Evolutionary conservation across 2,113 vertebrate genomes (phyloP).

Genomic region (Platycercus adscitus): DNA sequence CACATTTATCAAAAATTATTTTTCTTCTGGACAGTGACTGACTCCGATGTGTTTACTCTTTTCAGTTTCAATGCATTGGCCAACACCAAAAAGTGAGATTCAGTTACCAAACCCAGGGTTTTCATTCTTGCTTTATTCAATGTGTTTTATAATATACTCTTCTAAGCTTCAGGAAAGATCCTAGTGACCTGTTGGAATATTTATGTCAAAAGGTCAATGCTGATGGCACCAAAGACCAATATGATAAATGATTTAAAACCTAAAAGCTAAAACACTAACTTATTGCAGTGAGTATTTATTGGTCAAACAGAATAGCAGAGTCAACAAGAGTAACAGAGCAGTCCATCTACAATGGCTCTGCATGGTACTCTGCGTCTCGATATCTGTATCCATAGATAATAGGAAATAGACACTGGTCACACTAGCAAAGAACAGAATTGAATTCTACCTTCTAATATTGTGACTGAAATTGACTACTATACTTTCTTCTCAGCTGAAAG

Average conservation of each 20-base stretch:
- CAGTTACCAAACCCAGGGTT: not conserved
- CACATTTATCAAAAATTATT: not conserved
- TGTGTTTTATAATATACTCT: not conserved
- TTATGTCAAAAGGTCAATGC: not conserved
- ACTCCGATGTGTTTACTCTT: not conserved
- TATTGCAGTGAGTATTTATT: not conserved
- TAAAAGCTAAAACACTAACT: not conserved
- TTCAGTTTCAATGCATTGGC: not conserved
- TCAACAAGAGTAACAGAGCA: not conserved
- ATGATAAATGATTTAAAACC: not conserved
- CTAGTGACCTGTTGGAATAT: not conserved
- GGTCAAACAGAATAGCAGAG: not conserved
- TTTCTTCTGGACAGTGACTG: not conserved
- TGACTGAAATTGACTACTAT: rapidly evolving
- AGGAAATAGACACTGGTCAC: not conserved
- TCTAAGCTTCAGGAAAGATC: not conserved
- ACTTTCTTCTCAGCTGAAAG: not conserved
- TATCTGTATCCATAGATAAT: not conserved
- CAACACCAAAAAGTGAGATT: not conserved
- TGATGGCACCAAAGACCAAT: not conserved
- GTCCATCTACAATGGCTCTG: not conserved
- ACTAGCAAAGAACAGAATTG: not conserved
- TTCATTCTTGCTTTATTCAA: not conserved
- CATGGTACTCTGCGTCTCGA: not conserved
- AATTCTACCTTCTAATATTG: not conserved